These are phyloP conservation scores for Tachina grossa DNA, from an alignment of 2,888 invertebrate genomes.

Conservation along the genomic window DNA sequence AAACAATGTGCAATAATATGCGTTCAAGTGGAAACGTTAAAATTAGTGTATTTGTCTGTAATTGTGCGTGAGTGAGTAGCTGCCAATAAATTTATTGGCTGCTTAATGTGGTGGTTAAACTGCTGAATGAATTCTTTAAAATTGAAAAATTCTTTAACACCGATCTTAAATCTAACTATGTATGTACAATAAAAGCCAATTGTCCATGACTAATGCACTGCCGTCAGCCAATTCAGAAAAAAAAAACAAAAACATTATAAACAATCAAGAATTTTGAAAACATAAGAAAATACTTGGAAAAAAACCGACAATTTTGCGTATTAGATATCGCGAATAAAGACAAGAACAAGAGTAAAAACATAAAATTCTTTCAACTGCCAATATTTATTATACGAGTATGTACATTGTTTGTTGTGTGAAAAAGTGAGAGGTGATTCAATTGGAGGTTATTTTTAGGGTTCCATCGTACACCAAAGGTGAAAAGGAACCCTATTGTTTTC, in stretches of 20 bases:
- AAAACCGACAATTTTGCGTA: slow-evolving; percentile 30
- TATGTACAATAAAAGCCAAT: slow-evolving; percentile 50
- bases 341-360: slow-evolving; percentile 16
- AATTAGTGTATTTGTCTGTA: neutral
- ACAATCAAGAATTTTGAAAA: slow-evolving; percentile 20
- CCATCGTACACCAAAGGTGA: too few relatives aligned
- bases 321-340: slow-evolving; percentile 17
- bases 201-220: slow-evolving; percentile 69
- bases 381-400: slow-evolving; percentile 40
- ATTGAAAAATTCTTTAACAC: slow-evolving; percentile 22
- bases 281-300: neutral
- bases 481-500: too few relatives aligned
- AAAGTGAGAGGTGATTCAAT: neutral
- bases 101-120: slow-evolving; percentile 33
- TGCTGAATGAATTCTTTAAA: slow-evolving; percentile 38
- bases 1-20: neutral
- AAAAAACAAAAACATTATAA: slow-evolving; percentile 2
- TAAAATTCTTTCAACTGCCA: slow-evolving; percentile 27
- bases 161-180: neutral
- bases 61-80: slow-evolving; percentile 52
- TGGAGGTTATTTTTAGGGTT: neutral
- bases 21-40: neutral
- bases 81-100: slow-evolving; percentile 17
- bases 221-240: slow-evolving; percentile 31
- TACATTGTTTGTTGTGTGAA: slow-evolving; percentile 3